Evolutionary conservation across 1,140 invertebrate genomes (phyloP), one percentile per base, ranked within the genome.

Genomic region (Acromyrmex echinatior): DNA sequence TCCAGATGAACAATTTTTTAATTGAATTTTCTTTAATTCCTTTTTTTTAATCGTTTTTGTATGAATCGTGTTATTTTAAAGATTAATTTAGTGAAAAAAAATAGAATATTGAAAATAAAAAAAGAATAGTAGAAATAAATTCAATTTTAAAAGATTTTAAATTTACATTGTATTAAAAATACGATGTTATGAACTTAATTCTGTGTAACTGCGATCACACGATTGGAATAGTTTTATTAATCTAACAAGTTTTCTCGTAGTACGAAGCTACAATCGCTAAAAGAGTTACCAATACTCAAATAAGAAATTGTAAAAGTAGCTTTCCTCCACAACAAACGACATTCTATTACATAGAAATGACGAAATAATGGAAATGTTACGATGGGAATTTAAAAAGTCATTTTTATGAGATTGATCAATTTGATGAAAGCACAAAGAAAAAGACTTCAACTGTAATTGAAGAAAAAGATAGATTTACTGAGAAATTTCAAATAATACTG

Each of bases 341-440:
- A 25, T 45, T 10, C 39, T 45, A 45, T 71, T 45, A 60, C 35
- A 45, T 18, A 62, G 56, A 62, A 62, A 74, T 74, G 25, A 49
- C 39, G 18, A 49, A 60, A 74, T 74, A 76, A 84, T 62, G 70
- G 35, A 82, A 74, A 82, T 71, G 51, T 81, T 62, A 74, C n/a
- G 56, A 62, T 62, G 62, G 45, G 7, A 9, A 12, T 18, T 60
- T 49, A 31, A 60, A 35, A 31, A 49, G 5, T 5, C 12, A 21
- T 14, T 74, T 31, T n/a, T 21, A 60, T 25, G 35, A 45, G 16
- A 35, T 62, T 58, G 39, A 74, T 74, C 18, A 10, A 5, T 3
- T 12, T 39, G 6, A 35, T 74, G 25, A 35, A 68, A 60, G 0
- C 6, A 9, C 25, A 18, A 31, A 70, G 7, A 49, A 25, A 14